Base-by-base conservation (phyloP, 2,797 vertebrate genomes). In the Gallinago nigripennis region DNA sequence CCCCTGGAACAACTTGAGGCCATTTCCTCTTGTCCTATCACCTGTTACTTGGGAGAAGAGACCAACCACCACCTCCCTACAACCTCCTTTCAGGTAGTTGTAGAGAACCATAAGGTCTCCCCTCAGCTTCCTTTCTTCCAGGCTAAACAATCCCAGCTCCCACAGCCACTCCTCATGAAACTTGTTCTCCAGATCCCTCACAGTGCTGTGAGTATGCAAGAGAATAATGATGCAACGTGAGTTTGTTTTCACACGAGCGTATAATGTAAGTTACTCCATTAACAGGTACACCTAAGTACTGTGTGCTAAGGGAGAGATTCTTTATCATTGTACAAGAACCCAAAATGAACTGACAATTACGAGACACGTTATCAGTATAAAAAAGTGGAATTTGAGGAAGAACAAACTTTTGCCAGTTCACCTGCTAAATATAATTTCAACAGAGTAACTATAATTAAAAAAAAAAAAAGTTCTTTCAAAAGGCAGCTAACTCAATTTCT, bases 211-310 rank as follows among this genome's bases (percentile, higher is more conserved):
- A 31, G 46, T 43, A 61, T 9, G 10, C 15, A 45, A 51, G 8
- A 63, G 9, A 76, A n/a, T 68, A 77, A 68, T 0, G 0, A 86
- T 12, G 31, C 12, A 83, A 54, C 6, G 4, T 5, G 11, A 57
- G 8, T 28, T 80, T 64, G 24, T 61, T 70, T 86, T 50, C 33
- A 57, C n/a, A 21, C 5, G 5, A 77, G 27, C 73, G 33, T 25
- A 33, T 12, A 77, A 87, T 1, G 16, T 14, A 79, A 75, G 27
- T 48, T 51, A 24, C 8, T 37, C 54, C 39, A 25, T 41, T 45
- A 85, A 66, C 9, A 87, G 21, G 25, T n/a, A 31, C 35, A 60
- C 6, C 35, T 16, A 27, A 10, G 14, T 30, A 41, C 31, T 15
- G 15, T 6, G 17, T 31, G 17, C 37, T 39, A 70, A 53, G 16